Percentiles rank a stretch among this genome's conserved stretches.
Conservation (phyloP, 2,888 invertebrate genomes). For the Vanessa cardui region DNA sequence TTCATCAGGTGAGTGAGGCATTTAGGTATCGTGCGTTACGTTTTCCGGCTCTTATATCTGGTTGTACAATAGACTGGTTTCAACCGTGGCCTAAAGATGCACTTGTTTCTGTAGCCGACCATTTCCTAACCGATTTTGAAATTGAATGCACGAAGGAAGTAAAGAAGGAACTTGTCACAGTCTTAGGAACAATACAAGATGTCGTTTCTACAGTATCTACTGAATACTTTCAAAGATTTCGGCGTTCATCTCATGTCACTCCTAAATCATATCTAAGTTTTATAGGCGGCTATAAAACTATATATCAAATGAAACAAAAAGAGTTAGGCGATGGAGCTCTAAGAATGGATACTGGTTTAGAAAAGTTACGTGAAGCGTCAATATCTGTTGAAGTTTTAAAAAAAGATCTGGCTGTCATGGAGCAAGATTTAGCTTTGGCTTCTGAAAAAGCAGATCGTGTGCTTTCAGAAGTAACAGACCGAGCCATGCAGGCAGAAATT, state of each 20-base stretch:
- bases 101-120: conserved; percentile 94
- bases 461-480: conserved; percentile 93
- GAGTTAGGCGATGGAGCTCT: conserved; percentile 95
- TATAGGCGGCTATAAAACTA: conserved; percentile 96
- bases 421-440: conserved; percentile 95
- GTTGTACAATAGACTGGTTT: conserved; percentile 99
- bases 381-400: conserved; percentile 95
- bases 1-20: conserved; percentile 93
- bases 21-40: conserved; percentile 94
- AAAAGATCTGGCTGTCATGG: conserved; percentile 96
- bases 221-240: conserved; percentile 95
- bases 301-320: conserved; percentile 93
- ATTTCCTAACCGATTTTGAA: conserved; percentile 94
- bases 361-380: conserved; percentile 97
- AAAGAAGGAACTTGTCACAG: conserved; percentile 93
- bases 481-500: conserved; percentile 97
- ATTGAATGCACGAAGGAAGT: conserved; percentile 93
- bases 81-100: conserved; percentile 99
- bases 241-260: conserved; percentile 97
- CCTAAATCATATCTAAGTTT: conserved; percentile 98
- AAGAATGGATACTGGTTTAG: conserved; percentile 97
- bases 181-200: conserved; percentile 96
- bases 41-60: conserved; percentile 98
- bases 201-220: conserved; percentile 92
- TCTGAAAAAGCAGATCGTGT: conserved; percentile 96